phyloP scores from a whole-genome alignment of 2,797 vertebrate species.

The Rhadinocentrus ornatus region DNA sequence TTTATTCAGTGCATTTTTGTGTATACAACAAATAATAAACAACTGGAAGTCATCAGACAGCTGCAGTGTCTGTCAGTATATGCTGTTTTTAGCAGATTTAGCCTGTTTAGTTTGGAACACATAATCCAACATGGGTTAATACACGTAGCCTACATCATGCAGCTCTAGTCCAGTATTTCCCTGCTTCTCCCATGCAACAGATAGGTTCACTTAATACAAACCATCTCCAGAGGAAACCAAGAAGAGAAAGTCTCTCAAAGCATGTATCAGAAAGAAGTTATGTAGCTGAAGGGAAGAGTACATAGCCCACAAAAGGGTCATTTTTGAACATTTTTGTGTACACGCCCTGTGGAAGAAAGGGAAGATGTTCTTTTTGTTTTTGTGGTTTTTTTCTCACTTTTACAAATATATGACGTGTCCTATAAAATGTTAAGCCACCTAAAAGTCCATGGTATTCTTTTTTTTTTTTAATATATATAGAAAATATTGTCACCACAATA shows the following conservation, averaged over 20 bases:
- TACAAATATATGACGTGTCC: slow-evolving; percentile 94
- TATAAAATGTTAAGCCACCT: slow-evolving; percentile 92
- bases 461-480: slow-evolving; percentile 80
- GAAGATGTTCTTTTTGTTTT: slow-evolving; percentile 73
- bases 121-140: slow-evolving; percentile 94
- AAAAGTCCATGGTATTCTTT: slow-evolving; percentile 85
- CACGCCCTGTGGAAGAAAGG: slow-evolving; percentile 91
- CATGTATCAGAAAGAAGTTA: slow-evolving; percentile 83
- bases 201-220: slow-evolving; percentile 91
- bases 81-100: slow-evolving; percentile 81
- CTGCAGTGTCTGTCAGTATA: slow-evolving; percentile 83
- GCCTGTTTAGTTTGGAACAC: slow-evolving; percentile 91
- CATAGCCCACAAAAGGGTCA: slow-evolving; percentile 87
- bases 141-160: slow-evolving; percentile 99
- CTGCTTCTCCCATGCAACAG: slow-evolving; percentile 99
- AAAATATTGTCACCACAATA: slow-evolving; percentile 87
- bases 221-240: slow-evolving; percentile 82
- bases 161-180: slow-evolving; percentile 93
- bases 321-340: slow-evolving; percentile 89
- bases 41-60: slow-evolving; percentile 90
- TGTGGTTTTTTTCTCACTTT: slow-evolving; percentile 75
- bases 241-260: slow-evolving; percentile 87
- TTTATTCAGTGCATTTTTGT: slow-evolving; percentile 98
- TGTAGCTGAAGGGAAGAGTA: slow-evolving; percentile 88
- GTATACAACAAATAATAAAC: slow-evolving; percentile 99